phyloP scores from a whole-genome alignment of 2,888 invertebrate genomes.

The Ceramica pisi region DNA sequence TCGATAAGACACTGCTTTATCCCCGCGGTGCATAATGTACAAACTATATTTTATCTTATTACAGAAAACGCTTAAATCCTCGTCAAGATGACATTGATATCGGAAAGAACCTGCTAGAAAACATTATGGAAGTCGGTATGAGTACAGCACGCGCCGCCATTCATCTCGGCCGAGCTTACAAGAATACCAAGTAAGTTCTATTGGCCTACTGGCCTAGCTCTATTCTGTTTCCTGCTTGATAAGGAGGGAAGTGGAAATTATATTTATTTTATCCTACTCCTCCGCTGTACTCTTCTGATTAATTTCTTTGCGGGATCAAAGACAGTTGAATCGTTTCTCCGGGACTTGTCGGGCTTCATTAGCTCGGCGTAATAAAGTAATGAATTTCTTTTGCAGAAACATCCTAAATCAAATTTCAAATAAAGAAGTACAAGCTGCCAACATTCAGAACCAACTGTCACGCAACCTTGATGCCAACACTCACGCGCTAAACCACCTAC shows the following conservation, averaged over 20 bases:
- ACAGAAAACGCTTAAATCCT: conserved; percentile 79
- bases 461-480: conserved; percentile 83
- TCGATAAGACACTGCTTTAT: too few species aligned
- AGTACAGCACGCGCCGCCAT: conserved; percentile 90
- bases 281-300: too few species aligned
- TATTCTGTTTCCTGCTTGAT: too few species aligned
- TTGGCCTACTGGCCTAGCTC: too few species aligned
- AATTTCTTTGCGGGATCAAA: too few species aligned
- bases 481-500: conserved; percentile 82
- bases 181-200: conserved; percentile 84
- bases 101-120: conserved; percentile 84
- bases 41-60: conserved; percentile 52
- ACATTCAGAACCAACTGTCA: conserved; percentile 79
- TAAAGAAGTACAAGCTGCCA: conserved; percentile 70
- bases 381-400: conserved; percentile 72
- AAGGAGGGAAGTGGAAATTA: too few species aligned
- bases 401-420: conserved; percentile 80
- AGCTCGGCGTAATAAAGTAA: not conserved
- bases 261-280: too few species aligned
- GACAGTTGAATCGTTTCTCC: too few species aligned
- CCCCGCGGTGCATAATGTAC: too few species aligned
- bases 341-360: too few species aligned
- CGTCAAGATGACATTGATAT: conserved; percentile 79
- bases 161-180: conserved; percentile 90
- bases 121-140: conserved; percentile 88